These are phyloP conservation scores for Botrylloides violaceus DNA, from an alignment of 23 tunicate species.

Conservation along the genomic window DNA sequence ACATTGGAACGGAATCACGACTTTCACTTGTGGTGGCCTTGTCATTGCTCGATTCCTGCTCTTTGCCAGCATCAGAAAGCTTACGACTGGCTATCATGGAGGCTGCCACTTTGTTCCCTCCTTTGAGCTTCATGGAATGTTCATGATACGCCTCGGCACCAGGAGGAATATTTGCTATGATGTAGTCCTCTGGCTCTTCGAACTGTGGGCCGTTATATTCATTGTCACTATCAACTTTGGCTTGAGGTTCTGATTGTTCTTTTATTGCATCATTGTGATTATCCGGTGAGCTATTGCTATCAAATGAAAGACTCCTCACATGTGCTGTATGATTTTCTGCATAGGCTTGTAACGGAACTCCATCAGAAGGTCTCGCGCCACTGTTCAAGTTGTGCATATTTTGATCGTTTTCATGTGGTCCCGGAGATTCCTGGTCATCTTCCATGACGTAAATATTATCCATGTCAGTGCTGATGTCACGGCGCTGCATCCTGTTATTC, in stretches of 20 bases:
- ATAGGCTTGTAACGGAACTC: neutral
- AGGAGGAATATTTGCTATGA: conserved; percentile 66
- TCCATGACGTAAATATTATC: neutral
- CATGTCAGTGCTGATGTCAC: too few relatives aligned
- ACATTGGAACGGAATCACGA: neutral
- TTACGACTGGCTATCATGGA: neutral
- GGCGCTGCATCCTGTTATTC: too few relatives aligned
- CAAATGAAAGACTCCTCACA: too few relatives aligned
- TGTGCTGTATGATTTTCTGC: too few relatives aligned
- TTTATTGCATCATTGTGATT: neutral
- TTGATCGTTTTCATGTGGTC: too few relatives aligned
- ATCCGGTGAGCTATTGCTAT: neutral
- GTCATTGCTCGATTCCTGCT: neutral
- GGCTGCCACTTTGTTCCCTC: conserved; percentile 10
- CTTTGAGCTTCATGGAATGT: conserved; percentile 32
- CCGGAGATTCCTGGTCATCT: neutral
- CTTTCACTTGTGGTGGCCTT: neutral
- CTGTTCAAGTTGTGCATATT: neutral
- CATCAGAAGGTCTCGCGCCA: neutral
- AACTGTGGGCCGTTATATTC: conserved; percentile 20
- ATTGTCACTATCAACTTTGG: conserved; percentile 10
- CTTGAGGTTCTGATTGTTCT: neutral
- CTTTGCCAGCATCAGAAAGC: conserved; percentile 9
- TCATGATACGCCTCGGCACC: conserved; percentile 39
- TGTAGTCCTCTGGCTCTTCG: conserved; percentile 86